Percentiles rank a stretch among this genome's conserved stretches.
phyloP scores from a whole-genome alignment of 2,888 invertebrate species.

The Ramazzottius varieornatus region DNA sequence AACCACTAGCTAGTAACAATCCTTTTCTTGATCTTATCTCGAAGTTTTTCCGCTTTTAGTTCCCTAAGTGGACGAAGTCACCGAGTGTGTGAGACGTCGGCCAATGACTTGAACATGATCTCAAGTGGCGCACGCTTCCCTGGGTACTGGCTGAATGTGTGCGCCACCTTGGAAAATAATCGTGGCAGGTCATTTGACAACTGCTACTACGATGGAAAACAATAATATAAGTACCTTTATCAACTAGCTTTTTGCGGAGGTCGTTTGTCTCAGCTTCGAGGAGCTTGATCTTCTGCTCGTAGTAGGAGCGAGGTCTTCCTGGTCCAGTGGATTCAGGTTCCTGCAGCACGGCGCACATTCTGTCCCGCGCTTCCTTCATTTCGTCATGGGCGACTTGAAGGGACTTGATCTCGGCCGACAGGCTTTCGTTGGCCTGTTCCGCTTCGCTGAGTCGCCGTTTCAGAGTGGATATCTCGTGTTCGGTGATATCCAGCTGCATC shows the following conservation, averaged over 20 bases:
- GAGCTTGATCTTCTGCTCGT: constrained; percentile 35
- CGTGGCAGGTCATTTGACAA: too few species aligned
- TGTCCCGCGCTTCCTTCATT: constrained; percentile 39
- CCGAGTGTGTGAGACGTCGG: too few species aligned
- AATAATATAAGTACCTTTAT: too few species aligned
- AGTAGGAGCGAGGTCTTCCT: constrained; percentile 28
- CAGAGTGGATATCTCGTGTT: constrained; percentile 33
- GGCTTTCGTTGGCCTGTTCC: constrained; percentile 44
- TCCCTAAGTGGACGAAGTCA: too few species aligned
- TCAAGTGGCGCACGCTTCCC: too few species aligned
- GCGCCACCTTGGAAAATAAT: too few species aligned
- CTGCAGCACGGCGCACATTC: constrained; percentile 26
- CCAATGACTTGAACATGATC: too few species aligned
- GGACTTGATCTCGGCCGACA: constrained; percentile 12
- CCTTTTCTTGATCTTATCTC: too few species aligned
- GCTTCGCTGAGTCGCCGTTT: constrained; percentile 51
- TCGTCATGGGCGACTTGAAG: constrained; percentile 10
- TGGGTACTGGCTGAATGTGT: too few species aligned
- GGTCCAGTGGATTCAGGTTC: constrained; percentile 8
- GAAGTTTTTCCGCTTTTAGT: too few species aligned
- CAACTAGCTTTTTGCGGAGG: constrained; percentile 43
- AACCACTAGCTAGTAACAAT: too few species aligned
- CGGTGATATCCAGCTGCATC: constrained; percentile 56
- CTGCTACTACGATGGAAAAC: too few species aligned
- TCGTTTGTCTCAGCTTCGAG: constrained; percentile 40